These are phyloP conservation scores for Dicrostonyx torquatus DNA, from an alignment of 2,797 vertebrate species.

Conservation along the genomic window DNA sequence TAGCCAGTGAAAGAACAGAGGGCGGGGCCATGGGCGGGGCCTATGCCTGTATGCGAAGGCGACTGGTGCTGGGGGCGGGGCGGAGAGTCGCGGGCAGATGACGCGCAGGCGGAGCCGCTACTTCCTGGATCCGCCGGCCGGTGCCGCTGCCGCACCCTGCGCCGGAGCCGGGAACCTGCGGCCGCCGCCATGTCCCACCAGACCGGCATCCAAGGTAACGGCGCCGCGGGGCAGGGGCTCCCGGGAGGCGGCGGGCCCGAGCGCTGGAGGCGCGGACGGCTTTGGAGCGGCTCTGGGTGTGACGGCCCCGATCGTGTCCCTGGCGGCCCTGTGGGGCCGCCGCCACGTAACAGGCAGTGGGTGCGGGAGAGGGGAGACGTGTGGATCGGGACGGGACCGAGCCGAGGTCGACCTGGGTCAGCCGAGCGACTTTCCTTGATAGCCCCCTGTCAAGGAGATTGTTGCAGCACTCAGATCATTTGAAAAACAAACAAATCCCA, in stretches of 20 bases:
- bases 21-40: not conserved
- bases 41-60: not conserved
- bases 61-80: not conserved
- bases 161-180: constrained; percentile 58
- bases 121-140: constrained; percentile 80
- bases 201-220: constrained; percentile 94
- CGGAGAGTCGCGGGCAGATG: constrained; percentile 67
- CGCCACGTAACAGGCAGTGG: constrained; percentile 39
- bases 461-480: not conserved
- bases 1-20: not conserved
- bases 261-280: not conserved
- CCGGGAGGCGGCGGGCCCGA: not conserved
- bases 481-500: not conserved
- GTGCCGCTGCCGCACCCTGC: constrained; percentile 63
- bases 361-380: not conserved
- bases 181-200: constrained; percentile 94
- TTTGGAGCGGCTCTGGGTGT: not conserved
- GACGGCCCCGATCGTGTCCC: not conserved
- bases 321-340: not conserved
- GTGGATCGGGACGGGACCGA: constrained; percentile 17
- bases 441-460: not conserved
- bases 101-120: constrained; percentile 60
- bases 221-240: constrained; percentile 31
- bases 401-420: not conserved
- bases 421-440: not conserved